Percentiles rank a stretch among this genome's conserved stretches.
phyloP scores from a whole-genome alignment of 1,140 invertebrate genomes.

The Metopolophium dirhodum region DNA sequence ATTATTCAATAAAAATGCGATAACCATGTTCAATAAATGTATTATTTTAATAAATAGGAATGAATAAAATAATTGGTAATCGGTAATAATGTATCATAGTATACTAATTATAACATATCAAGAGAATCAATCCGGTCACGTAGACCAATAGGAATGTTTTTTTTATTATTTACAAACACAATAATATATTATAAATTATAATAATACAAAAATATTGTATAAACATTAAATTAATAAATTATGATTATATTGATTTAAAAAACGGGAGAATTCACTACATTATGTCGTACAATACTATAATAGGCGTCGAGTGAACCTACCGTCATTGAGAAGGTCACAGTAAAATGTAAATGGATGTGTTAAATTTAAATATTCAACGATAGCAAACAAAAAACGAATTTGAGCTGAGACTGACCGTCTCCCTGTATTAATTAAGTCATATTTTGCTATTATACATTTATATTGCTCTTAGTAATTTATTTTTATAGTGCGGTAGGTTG shows the following conservation, averaged over 20 bases:
- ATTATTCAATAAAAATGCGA: background rate
- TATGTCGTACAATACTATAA: background rate
- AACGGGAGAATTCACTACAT: background rate
- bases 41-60: background rate
- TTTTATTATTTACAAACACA: background rate
- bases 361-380: no score
- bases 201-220: background rate
- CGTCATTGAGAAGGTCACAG: no score
- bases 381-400: background rate
- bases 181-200: no score
- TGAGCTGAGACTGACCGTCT: background rate
- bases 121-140: background rate
- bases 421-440: background rate
- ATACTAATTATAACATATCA: background rate
- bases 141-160: slow-evolving; percentile 20
- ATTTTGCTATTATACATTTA: background rate
- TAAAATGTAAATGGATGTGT: no score
- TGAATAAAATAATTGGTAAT: background rate
- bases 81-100: background rate
- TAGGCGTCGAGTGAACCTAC: background rate
- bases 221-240: background rate
- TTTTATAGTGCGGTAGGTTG: background rate
- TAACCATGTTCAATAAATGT: background rate
- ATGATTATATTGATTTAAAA: no score
- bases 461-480: background rate